Evolutionary conservation across 2,797 vertebrate species (phyloP).

Genomic region (Myotis daubentonii): DNA sequence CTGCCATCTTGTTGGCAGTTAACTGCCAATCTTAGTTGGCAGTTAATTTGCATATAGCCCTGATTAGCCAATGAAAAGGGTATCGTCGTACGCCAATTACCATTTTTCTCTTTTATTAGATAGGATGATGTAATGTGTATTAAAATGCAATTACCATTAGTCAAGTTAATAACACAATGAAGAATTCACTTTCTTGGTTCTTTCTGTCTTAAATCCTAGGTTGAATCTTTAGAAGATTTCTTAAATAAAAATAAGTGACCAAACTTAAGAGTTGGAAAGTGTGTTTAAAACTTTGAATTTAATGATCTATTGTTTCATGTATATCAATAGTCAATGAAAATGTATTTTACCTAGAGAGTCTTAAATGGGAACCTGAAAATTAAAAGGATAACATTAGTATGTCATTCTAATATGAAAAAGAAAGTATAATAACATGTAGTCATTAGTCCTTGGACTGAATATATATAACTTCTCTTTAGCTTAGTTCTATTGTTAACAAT

Average conservation of each 20-base stretch:
- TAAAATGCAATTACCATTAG: slow-evolving; percentile 71
- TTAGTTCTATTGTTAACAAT: neutral
- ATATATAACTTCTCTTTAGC: slow-evolving; percentile 35
- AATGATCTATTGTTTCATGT: neutral
- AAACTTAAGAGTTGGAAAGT: neutral
- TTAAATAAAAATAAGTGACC: neutral
- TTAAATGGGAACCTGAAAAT: neutral
- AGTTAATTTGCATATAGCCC: no score
- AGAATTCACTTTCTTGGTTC: neutral
- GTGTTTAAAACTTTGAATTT: neutral
- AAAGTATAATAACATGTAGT: slow-evolving; percentile 26
- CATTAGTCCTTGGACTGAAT: slow-evolving; percentile 26
- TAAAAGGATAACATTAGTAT: slow-evolving; percentile 56
- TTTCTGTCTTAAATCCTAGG: neutral
- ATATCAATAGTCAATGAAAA: neutral
- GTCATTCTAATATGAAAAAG: neutral
- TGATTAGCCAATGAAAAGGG: no score
- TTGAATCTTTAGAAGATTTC: slow-evolving; percentile 40
- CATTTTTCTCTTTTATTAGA: no score
- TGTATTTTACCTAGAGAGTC: neutral
- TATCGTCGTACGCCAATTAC: no score
- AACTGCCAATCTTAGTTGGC: no score
- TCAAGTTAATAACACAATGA: slow-evolving; percentile 61
- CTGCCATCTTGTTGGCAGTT: no score
- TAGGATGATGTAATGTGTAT: slow-evolving; percentile 65